Evolutionary conservation across 1,140 invertebrate species (phyloP).

Genomic region (Diorhabda sublineata): DNA sequence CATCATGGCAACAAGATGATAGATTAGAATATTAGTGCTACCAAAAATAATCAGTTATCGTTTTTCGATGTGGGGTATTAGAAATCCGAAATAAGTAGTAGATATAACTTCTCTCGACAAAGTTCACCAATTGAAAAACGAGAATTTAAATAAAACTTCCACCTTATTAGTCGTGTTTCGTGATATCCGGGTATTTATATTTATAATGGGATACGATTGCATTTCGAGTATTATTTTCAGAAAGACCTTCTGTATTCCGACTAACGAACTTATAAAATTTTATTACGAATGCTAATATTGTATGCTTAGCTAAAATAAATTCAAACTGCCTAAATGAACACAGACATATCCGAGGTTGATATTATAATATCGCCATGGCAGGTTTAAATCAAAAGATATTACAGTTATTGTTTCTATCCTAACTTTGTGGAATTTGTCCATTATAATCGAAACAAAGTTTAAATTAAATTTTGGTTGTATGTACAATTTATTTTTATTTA

Average conservation of each 20-base stretch:
- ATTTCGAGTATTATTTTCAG: conserved; percentile 18
- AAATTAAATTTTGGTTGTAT: no score
- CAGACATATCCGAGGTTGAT: conserved; percentile 10
- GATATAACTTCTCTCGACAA: no score
- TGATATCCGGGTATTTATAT: conserved; percentile 13
- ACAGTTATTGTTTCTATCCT: no score
- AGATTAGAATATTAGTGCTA: no score
- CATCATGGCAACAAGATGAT: no score
- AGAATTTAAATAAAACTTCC: conserved; percentile 9
- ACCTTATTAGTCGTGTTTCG: conserved; percentile 10
- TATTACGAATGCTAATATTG: conserved; percentile 19
- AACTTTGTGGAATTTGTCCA: no score
- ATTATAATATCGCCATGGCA: conserved; percentile 13
- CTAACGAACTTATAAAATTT: conserved; percentile 17
- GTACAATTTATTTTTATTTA: no score
- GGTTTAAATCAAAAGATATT: conserved; percentile 7
- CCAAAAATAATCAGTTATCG: no score
- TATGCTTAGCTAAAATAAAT: conserved; percentile 16
- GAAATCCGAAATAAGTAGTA: no score
- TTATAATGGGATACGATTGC: conserved; percentile 14
- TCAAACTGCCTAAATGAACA: conserved; percentile 10
- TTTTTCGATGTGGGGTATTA: no score
- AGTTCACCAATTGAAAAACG: conserved; percentile 1
- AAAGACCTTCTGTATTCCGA: conserved; percentile 15
- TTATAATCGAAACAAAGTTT: no score